These are phyloP conservation scores for Sylvicola fuscatus DNA, from an alignment of 2,888 invertebrate species.

Conservation along the genomic window DNA sequence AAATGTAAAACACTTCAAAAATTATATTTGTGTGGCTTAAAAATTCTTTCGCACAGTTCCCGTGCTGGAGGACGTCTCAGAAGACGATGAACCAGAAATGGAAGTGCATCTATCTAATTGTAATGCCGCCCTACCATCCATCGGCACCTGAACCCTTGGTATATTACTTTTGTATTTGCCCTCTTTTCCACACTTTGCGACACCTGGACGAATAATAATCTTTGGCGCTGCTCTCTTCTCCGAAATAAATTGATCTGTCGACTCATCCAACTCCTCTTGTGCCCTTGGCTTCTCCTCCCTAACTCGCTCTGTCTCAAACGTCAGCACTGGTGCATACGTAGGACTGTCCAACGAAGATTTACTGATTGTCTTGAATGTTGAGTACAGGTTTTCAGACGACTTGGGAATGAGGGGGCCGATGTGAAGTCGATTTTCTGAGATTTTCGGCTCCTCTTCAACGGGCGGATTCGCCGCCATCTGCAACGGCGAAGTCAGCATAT, in stretches of 20 bases:
- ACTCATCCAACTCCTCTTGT: background rate
- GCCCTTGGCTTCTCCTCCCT: background rate
- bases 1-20: too few species aligned
- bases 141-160: slow-evolving; percentile 6
- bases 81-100: slow-evolving; percentile 12
- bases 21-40: too few species aligned
- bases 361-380: slow-evolving; percentile 9
- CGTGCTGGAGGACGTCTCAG: slow-evolving; percentile 16
- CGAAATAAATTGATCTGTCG: too few species aligned
- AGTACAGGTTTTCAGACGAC: slow-evolving; percentile 11
- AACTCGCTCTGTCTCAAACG: too few species aligned
- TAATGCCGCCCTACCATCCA: slow-evolving; percentile 5
- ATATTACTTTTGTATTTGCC: slow-evolving; percentile 5
- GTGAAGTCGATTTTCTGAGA: slow-evolving; percentile 30
- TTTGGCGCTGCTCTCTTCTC: slow-evolving; percentile 5
- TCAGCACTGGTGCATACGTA: background rate
- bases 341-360: background rate
- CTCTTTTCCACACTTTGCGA: background rate
- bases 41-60: slow-evolving; percentile 16
- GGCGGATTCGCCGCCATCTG: slow-evolving; percentile 28
- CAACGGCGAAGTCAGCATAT: slow-evolving; percentile 25
- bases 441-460: slow-evolving; percentile 26
- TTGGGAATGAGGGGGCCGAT: slow-evolving; percentile 32
- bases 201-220: slow-evolving; percentile 7
- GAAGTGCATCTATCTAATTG: slow-evolving; percentile 6